Conservation (phyloP, 2,113 vertebrate species). For the Glareola pratincola region DNA sequence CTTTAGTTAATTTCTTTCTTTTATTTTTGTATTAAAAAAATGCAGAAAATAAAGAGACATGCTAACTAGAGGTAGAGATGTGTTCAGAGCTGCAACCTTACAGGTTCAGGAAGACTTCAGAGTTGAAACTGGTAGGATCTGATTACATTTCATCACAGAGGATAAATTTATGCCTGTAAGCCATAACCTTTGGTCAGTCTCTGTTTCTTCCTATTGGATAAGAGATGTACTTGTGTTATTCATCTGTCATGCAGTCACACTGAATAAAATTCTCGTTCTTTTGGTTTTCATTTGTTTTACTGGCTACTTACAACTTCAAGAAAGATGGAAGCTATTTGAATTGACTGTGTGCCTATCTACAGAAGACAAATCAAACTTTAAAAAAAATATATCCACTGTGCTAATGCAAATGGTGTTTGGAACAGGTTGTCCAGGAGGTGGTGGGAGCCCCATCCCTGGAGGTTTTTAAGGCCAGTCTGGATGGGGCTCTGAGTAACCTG, state of each 20-base stretch:
- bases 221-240: not conserved
- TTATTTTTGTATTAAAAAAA: constrained; percentile 11
- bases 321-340: not conserved
- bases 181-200: constrained; percentile 61
- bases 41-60: not conserved
- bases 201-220: constrained; percentile 42
- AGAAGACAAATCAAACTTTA: not conserved
- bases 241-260: constrained; percentile 6
- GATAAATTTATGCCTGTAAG: constrained; percentile 67
- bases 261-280: constrained; percentile 4
- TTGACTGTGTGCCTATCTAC: not conserved
- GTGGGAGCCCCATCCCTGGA: too few species aligned
- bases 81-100: constrained; percentile 66
- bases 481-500: too few species aligned
- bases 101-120: constrained; percentile 72
- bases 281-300: not conserved
- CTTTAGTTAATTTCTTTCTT: not conserved
- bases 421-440: too few species aligned
- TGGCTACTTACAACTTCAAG: not conserved
- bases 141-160: constrained; percentile 68
- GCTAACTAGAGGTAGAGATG: constrained; percentile 43
- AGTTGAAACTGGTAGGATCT: constrained; percentile 69
- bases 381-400: not conserved
- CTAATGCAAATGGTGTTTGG: not conserved
- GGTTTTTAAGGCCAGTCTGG: too few species aligned